These are phyloP conservation scores for Andricus quercusramuli DNA, from an alignment of 2,888 invertebrate species.

Conservation along the genomic window DNA sequence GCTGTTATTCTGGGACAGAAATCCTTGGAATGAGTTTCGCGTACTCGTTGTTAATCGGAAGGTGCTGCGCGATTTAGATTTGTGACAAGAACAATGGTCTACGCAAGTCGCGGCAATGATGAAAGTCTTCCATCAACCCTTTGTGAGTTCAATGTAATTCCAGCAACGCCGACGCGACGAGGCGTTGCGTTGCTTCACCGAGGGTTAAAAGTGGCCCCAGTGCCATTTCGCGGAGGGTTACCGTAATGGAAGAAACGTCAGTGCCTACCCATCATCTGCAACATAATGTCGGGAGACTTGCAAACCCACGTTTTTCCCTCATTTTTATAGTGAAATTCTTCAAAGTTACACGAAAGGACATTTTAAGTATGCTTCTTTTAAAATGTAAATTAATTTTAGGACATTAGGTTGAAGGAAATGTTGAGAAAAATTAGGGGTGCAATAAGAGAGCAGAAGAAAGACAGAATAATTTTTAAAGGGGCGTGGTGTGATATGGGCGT, in stretches of 20 bases:
- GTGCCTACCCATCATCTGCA: slow-evolving; percentile 43
- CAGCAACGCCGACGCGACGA: slow-evolving; percentile 53
- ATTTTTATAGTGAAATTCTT: too few relatives aligned
- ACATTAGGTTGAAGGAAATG: too few relatives aligned
- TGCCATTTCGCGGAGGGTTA: slow-evolving; percentile 48
- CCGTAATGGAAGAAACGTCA: slow-evolving; percentile 65
- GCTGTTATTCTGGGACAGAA: slow-evolving; percentile 11
- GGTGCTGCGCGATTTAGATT: slow-evolving; percentile 26
- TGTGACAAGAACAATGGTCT: slow-evolving; percentile 33
- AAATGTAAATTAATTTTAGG: too few relatives aligned
- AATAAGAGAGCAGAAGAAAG: too few relatives aligned
- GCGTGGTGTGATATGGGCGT: too few relatives aligned
- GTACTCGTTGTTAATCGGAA: slow-evolving; percentile 20
- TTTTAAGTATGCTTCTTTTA: too few relatives aligned
- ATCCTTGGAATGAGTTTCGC: slow-evolving; percentile 5
- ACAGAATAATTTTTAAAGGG: not conserved
- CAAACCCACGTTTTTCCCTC: too few relatives aligned
- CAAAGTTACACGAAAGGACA: too few relatives aligned
- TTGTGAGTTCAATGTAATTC: slow-evolving; percentile 66
- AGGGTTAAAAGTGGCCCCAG: slow-evolving; percentile 58
- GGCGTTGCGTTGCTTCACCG: slow-evolving; percentile 44
- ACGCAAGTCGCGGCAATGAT: slow-evolving; percentile 49
- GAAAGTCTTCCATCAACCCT: slow-evolving; percentile 67
- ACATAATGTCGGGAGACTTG: not conserved
- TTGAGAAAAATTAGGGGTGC: too few relatives aligned